These are phyloP conservation scores for Danionella cerebrum DNA, from an alignment of 2,113 vertebrate genomes.

Conservation along the genomic window DNA sequence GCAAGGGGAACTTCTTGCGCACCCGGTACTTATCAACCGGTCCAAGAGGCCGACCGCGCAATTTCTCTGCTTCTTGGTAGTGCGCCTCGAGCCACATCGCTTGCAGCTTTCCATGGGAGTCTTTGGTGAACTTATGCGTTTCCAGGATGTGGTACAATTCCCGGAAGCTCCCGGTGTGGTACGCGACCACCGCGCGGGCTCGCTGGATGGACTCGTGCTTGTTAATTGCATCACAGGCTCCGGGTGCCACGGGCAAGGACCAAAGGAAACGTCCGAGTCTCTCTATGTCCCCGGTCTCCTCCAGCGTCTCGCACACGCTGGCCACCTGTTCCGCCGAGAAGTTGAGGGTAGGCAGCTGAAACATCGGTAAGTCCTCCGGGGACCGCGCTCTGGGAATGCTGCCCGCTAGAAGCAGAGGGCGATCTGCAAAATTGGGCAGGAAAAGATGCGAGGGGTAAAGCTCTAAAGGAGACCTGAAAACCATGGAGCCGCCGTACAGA, in stretches of 20 bases:
- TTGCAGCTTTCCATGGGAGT: slow-evolving; percentile 93
- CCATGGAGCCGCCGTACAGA: slow-evolving; percentile 72
- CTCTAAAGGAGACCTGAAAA: slow-evolving; percentile 92
- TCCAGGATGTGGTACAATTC: slow-evolving; percentile 97
- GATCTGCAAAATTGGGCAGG: slow-evolving; percentile 82
- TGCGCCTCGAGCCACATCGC: slow-evolving; percentile 98
- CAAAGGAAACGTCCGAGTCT: slow-evolving; percentile 95
- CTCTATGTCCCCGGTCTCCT: slow-evolving; percentile 97
- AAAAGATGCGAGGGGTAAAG: slow-evolving; percentile 87
- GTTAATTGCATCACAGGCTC: slow-evolving; percentile 91
- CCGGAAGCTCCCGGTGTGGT: slow-evolving; percentile 91
- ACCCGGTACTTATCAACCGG: slow-evolving; percentile 98
- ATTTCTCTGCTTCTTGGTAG: slow-evolving; percentile 96
- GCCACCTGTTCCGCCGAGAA: slow-evolving; percentile 97
- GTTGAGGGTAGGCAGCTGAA: slow-evolving; percentile 85
- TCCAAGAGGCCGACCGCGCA: slow-evolving; percentile 87
- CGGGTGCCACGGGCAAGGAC: slow-evolving; percentile 90
- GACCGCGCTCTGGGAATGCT: slow-evolving; percentile 69
- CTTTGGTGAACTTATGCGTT: slow-evolving; percentile 96
- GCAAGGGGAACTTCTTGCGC: slow-evolving; percentile 97
- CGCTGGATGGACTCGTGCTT: slow-evolving; percentile 97
- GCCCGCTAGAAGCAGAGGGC: slow-evolving; percentile 69
- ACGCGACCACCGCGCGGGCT: slow-evolving; percentile 92
- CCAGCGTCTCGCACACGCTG: slow-evolving; percentile 96
- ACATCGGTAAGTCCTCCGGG: slow-evolving; percentile 83